Conservation (phyloP, 37 sponge, comb jelly and placozoan genomes). For the Hexactinellida sp. region DNA sequence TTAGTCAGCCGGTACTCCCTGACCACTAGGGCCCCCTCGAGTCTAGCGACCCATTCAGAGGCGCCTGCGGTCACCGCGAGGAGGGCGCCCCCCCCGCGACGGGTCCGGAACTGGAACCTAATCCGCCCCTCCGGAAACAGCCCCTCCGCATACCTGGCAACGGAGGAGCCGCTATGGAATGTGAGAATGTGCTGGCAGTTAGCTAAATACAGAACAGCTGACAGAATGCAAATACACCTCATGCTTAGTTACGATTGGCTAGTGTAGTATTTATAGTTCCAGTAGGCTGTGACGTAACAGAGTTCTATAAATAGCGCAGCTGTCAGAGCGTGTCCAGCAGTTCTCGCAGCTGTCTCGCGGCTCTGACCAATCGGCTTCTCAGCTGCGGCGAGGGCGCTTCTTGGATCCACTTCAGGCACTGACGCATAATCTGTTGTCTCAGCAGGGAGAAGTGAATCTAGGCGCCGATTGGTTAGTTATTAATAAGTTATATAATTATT, state of each 20-base stretch:
- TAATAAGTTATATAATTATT: too few species aligned
- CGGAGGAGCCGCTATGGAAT: not conserved
- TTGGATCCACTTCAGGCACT: constrained; percentile 59
- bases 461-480: not conserved
- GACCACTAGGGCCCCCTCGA: not conserved
- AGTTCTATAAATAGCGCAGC: not conserved
- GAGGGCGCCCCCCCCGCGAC: not conserved
- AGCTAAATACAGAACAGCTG: not conserved
- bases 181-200: not conserved
- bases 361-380: constrained; percentile 37
- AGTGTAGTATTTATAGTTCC: not conserved
- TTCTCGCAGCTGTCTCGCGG: constrained; percentile 52
- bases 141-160: not conserved
- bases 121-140: not conserved
- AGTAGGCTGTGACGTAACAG: not conserved
- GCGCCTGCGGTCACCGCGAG: not conserved
- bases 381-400: constrained; percentile 38
- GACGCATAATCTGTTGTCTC: constrained; percentile 39
- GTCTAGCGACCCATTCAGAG: not conserved
- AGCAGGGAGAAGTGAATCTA: constrained; percentile 56
- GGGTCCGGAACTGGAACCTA: not conserved
- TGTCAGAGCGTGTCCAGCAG: constrained; percentile 49
- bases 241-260: not conserved
- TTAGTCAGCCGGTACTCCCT: not conserved
- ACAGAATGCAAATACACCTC: not conserved